Conservation (phyloP, 2,113 vertebrate genomes). For the Chlamydotis undulata region DNA sequence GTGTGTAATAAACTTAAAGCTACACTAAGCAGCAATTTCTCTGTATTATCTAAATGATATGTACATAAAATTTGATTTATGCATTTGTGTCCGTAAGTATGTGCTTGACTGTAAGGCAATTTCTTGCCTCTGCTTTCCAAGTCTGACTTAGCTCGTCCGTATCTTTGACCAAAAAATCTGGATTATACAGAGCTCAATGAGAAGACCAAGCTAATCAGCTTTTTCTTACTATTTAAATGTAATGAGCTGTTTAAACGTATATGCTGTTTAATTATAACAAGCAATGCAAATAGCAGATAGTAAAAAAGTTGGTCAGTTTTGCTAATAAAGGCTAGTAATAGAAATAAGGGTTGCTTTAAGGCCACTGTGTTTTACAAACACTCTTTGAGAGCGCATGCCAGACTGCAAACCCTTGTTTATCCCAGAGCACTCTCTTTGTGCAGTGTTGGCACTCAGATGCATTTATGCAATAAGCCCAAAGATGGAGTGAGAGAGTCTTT, state of each 20-base stretch:
- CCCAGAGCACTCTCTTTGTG: background rate
- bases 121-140: background rate
- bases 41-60: background rate
- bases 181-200: background rate
- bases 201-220: background rate
- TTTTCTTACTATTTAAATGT: background rate
- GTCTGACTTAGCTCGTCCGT: background rate
- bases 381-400: background rate
- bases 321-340: background rate
- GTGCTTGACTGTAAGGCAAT: background rate
- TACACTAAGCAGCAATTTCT: background rate
- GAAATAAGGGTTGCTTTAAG: background rate
- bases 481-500: constrained; percentile 62
- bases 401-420: background rate
- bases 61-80: background rate
- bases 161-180: background rate
- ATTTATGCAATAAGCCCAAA: constrained; percentile 57
- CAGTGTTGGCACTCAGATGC: constrained; percentile 3
- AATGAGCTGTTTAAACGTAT: background rate
- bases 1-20: background rate
- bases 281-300: background rate
- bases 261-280: background rate
- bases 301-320: background rate
- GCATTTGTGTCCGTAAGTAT: background rate
- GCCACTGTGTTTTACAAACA: background rate